phyloP scores from a whole-genome alignment of 2,113 vertebrate genomes.

The Typhlomys cinereus region DNA sequence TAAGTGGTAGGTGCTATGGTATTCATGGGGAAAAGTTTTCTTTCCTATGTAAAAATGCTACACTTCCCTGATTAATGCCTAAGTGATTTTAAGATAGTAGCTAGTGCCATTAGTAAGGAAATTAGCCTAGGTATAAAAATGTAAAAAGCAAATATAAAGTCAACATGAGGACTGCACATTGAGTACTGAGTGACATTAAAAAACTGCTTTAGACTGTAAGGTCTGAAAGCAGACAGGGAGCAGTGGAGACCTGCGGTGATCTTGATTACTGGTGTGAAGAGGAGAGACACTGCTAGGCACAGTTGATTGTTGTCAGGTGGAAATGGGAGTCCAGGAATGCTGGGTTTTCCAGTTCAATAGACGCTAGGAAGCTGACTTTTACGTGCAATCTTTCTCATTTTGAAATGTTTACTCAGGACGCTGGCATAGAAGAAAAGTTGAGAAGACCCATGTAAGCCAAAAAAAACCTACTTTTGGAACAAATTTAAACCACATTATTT shows the following conservation, averaged over 20 bases:
- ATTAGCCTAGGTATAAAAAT: neutral
- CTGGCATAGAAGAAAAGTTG: neutral
- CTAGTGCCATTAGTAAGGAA: constrained; percentile 8
- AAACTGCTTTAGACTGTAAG: neutral
- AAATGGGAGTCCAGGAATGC: neutral
- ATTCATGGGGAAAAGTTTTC: neutral
- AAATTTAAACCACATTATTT: neutral
- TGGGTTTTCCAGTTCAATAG: neutral
- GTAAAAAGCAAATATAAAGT: neutral
- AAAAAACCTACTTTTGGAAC: neutral
- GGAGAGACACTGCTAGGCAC: neutral
- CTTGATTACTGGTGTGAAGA: no score
- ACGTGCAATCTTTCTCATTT: constrained; percentile 18
- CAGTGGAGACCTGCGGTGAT: accelerated
- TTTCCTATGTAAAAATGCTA: neutral
- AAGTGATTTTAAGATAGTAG: neutral
- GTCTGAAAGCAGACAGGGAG: neutral
- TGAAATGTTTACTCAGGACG: constrained; percentile 33
- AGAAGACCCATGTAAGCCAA: neutral
- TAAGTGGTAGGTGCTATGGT: neutral
- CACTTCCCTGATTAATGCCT: neutral
- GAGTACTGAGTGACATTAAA: neutral
- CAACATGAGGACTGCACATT: neutral
- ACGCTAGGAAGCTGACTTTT: neutral
- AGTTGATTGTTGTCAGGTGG: neutral